A percentile compares a stretch with the other conserved stretches of the same genome.
Evolutionary conservation across 2,797 vertebrate genomes (phyloP).

Genomic region (Urosaurus nigricauda): DNA sequence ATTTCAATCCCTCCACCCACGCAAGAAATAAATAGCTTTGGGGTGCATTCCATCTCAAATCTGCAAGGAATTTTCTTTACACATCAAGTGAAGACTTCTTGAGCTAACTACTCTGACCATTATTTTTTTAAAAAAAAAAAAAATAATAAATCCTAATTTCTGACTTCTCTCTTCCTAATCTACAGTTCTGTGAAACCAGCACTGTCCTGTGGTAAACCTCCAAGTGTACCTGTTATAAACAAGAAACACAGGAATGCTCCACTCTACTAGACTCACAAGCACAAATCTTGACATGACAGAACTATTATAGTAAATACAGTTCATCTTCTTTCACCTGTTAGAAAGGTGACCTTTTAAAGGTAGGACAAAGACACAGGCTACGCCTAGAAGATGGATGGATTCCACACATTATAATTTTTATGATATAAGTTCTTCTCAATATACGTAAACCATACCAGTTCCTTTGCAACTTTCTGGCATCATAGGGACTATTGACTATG

Average conservation of each 20-base stretch:
- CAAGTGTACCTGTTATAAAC: background rate
- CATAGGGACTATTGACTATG: background rate
- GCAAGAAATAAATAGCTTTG: background rate
- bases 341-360: background rate
- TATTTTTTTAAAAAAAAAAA: no score
- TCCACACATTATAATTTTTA: background rate
- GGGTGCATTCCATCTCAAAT: background rate
- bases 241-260: background rate
- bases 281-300: background rate
- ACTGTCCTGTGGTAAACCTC: conserved; percentile 8
- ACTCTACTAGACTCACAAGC: background rate
- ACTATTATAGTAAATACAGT: background rate
- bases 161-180: background rate
- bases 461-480: background rate
- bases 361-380: background rate
- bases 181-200: conserved; percentile 15
- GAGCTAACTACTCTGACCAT: background rate
- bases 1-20: no score
- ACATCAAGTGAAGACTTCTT: background rate
- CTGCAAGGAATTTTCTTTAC: background rate
- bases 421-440: background rate
- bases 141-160: no score
- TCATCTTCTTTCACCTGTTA: background rate
- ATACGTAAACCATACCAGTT: background rate
- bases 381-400: background rate